Base-by-base conservation (phyloP, 2,797 vertebrate species). In the Anableps anableps region DNA sequence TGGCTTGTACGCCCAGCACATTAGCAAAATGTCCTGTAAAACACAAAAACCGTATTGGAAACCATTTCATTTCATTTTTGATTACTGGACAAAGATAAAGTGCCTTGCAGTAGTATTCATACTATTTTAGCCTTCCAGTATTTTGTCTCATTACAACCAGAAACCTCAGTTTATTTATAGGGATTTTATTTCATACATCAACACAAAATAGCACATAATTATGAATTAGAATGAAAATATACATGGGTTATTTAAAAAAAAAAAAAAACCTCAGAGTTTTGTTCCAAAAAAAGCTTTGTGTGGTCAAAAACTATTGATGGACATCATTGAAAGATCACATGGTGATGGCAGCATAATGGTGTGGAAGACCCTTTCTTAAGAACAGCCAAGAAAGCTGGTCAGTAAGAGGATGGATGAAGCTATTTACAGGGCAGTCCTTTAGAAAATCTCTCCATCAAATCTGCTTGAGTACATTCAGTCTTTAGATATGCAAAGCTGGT, bases 1-100 rank as follows among this genome's bases (percentile, higher is more conserved):
- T 86, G 97, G 97, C 84, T 99, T 96, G 2, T 95, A 97, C 6
- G 98, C 97, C 99, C 98, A 99, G 94, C 98, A 99, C 92, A 99
- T 97, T 85, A 99, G 97, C 73, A 99, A 95, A 82, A 99, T 99
- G 91, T 99, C 99, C 99, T 99, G 91, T 41, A 64, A 85, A 62
- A 86, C 16, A 81, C 11, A 86, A 48, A 64, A 45, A 43, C 6
- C 7, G 4, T 29, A 41, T 13, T 64, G 62, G 77, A 11, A 81
- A 50, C 41, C 26, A 26, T n/a, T 45, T 38, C 19, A 66, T 50
- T 66, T 8, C 43, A 13, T 19, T 10, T 31, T 43, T 36, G 16
- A 19, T n/a, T 6, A 31, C 34, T 75, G 47, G 47, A 11, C 10
- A 47, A 75, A 55, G 26, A 17, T 21, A 31, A 31, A 16, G 10